These are phyloP conservation scores for Pogonognathellus flavescens DNA, from an alignment of 1,140 invertebrate species.

Conservation along the genomic window DNA sequence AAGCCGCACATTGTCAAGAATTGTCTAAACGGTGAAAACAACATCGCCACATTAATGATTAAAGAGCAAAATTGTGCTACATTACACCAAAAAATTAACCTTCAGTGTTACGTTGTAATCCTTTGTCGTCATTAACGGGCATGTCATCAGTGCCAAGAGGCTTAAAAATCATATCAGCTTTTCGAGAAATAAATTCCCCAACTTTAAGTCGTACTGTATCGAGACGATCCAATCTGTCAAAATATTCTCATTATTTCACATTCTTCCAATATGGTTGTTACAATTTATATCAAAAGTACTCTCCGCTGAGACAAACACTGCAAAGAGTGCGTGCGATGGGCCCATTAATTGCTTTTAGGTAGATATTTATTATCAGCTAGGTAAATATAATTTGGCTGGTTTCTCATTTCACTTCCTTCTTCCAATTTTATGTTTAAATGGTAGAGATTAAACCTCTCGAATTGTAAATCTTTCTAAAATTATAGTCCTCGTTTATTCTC, in stretches of 20 bases:
- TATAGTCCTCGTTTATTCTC: conserved; percentile 4
- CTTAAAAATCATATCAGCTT: conserved; percentile 61
- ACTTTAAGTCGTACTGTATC: conserved; percentile 56
- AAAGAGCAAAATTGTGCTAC: neutral
- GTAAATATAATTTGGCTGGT: conserved; percentile 10
- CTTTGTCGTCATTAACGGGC: conserved; percentile 57
- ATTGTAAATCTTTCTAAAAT: conserved; percentile 19
- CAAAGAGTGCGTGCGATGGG: conserved; percentile 9
- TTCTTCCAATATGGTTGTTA: neutral
- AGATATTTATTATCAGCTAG: neutral
- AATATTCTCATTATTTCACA: neutral
- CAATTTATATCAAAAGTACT: conserved; percentile 32
- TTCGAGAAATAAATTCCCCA: conserved; percentile 59
- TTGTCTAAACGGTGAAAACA: too few species aligned
- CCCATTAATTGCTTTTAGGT: conserved; percentile 3
- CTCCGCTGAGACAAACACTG: neutral
- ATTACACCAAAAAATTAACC: conserved; percentile 48
- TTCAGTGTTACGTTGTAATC: conserved; percentile 57
- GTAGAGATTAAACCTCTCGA: conserved; percentile 5
- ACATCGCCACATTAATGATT: neutral
- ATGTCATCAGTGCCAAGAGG: conserved; percentile 61
- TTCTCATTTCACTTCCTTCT: conserved; percentile 30
- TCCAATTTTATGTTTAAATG: conserved; percentile 41
- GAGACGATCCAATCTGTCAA: conserved; percentile 45
- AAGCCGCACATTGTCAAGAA: neutral